A percentile compares a stretch with the other conserved stretches of the same genome.
These are phyloP conservation scores for Macrophya alboannulata DNA, from an alignment of 2,888 invertebrate genomes.

Conservation along the genomic window DNA sequence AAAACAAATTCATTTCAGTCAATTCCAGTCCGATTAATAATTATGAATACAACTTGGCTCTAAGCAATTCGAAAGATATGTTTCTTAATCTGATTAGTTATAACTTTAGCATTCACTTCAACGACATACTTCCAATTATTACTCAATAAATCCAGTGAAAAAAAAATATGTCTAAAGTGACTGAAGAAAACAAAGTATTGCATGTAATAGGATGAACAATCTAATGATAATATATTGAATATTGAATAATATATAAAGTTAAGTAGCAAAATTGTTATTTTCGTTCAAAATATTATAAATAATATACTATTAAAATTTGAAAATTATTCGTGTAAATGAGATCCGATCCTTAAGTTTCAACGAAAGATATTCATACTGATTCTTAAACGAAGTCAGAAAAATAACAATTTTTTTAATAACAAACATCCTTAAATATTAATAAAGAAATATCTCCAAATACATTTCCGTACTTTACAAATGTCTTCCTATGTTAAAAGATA, in stretches of 20 bases:
- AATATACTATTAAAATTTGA: background rate
- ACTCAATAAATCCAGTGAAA: background rate
- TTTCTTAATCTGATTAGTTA: background rate
- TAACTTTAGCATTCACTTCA: background rate
- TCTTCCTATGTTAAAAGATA: constrained; percentile 11
- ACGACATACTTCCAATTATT: constrained; percentile 27
- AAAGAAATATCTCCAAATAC: background rate
- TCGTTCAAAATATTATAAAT: background rate
- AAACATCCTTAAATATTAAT: background rate
- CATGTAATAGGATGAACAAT: constrained; percentile 27
- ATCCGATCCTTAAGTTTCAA: background rate
- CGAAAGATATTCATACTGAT: background rate
- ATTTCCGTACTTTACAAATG: background rate
- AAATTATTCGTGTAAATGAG: background rate
- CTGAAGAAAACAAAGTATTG: background rate
- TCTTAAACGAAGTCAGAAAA: background rate
- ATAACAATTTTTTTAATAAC: background rate
- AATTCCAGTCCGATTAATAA: constrained; percentile 12
- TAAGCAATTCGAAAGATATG: constrained; percentile 11
- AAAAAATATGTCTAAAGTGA: background rate
- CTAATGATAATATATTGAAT: background rate
- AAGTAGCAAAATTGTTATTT: background rate
- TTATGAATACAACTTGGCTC: constrained; percentile 3
- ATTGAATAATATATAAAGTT: background rate
- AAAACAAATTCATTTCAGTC: background rate